Evolutionary conservation across 2,797 vertebrate species (phyloP).

Genomic region (Sebastes itinus): DNA sequence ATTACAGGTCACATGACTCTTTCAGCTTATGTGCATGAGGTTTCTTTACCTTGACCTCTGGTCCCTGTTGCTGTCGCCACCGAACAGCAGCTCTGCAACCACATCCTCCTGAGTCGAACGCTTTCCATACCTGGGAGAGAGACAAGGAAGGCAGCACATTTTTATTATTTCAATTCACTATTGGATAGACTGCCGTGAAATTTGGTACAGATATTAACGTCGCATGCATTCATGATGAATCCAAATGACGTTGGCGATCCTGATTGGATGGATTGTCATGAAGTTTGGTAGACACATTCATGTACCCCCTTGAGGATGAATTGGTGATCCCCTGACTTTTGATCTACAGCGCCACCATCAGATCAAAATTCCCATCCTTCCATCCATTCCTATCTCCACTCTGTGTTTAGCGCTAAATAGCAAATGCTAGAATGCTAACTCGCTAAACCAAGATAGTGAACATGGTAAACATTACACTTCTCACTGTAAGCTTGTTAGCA

Average conservation of each 20-base stretch:
- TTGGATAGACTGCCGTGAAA: neutral
- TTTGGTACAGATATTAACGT: neutral
- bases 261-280: neutral
- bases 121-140: slow-evolving; percentile 85
- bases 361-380: neutral
- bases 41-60: slow-evolving; percentile 82
- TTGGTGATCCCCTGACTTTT: neutral
- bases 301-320: neutral
- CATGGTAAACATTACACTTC: too few relatives aligned
- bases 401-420: neutral
- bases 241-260: too few relatives aligned
- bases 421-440: too few relatives aligned
- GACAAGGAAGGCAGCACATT: neutral
- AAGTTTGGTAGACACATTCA: neutral
- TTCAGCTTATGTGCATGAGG: neutral
- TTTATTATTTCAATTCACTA: neutral
- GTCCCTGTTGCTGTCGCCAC: slow-evolving; percentile 78
- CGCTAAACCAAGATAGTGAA: too few relatives aligned
- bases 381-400: neutral
- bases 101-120: slow-evolving; percentile 82
- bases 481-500: too few relatives aligned
- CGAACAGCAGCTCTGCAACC: slow-evolving; percentile 82
- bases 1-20: neutral
- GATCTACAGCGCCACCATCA: neutral
- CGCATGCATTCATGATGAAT: neutral